These are phyloP conservation scores for Sebastes paucispinis DNA, from an alignment of 2,797 vertebrate species.

Conservation along the genomic window DNA sequence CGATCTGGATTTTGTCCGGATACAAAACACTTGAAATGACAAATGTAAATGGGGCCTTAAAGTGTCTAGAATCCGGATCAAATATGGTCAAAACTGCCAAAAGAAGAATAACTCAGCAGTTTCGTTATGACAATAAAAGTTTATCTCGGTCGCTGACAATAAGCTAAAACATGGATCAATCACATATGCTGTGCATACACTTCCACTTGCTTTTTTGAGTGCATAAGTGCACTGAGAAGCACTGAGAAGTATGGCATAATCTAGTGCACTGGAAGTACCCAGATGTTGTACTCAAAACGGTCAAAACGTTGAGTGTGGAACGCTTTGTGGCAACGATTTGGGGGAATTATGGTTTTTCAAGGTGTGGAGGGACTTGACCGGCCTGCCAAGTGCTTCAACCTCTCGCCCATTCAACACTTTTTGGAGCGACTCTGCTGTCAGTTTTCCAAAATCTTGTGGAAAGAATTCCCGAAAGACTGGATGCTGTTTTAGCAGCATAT, in stretches of 20 bases:
- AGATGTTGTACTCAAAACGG: no score
- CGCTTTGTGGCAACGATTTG: no score
- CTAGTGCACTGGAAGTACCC: rapidly evolving
- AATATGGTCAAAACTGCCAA: neutral
- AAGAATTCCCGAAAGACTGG: neutral
- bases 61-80: no score
- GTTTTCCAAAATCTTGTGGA: neutral
- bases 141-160: neutral
- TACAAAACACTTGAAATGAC: neutral
- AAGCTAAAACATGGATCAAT: neutral
- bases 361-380: neutral
- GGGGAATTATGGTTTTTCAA: neutral
- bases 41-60: neutral
- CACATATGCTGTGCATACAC: neutral
- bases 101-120: neutral
- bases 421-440: neutral
- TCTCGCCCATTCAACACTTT: neutral
- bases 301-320: no score
- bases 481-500: neutral
- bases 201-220: no score
- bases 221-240: no score
- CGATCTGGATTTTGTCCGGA: neutral
- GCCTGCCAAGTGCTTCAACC: neutral
- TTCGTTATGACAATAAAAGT: neutral
- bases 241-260: no score